Percentiles rank a stretch among this genome's conserved stretches.
Conservation (phyloP, 2,888 invertebrate species). For the Branchipolynoe longqiensis region DNA sequence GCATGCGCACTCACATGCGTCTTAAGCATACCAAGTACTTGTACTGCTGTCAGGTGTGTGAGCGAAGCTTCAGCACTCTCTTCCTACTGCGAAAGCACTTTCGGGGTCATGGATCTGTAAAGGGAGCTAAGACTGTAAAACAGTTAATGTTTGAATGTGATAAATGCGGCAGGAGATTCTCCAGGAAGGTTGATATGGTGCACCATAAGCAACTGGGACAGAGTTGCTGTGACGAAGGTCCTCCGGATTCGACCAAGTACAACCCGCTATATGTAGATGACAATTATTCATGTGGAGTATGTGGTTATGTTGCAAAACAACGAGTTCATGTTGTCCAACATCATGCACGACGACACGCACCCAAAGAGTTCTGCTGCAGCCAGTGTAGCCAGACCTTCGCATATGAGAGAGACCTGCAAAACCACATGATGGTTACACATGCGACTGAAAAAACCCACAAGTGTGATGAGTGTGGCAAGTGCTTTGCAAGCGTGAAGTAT, state of each 20-base stretch:
- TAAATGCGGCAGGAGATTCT: background rate
- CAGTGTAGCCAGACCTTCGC: background rate
- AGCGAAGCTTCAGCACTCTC: background rate
- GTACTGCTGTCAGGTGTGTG: slow-evolving; percentile 6
- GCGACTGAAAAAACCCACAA: background rate
- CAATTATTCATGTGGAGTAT: background rate
- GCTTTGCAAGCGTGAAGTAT: slow-evolving; percentile 17
- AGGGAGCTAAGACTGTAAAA: background rate
- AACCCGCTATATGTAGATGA: background rate
- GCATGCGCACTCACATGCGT: slow-evolving; percentile 7
- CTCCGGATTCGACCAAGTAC: background rate
- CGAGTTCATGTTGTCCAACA: slow-evolving; percentile 26
- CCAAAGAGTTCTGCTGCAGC: background rate
- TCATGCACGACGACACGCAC: slow-evolving; percentile 8
- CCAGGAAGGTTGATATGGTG: background rate
- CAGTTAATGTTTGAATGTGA: background rate
- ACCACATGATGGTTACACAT: background rate
- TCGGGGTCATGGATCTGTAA: background rate
- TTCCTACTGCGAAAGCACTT: background rate
- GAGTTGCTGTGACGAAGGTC: slow-evolving; percentile 25
- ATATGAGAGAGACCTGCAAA: background rate
- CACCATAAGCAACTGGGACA: background rate
- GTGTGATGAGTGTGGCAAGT: slow-evolving; percentile 24
- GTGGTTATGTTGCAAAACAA: background rate
- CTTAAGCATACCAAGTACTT: background rate